phyloP scores from a whole-genome alignment of 23 tunicate genomes.

The Styela clava region DNA sequence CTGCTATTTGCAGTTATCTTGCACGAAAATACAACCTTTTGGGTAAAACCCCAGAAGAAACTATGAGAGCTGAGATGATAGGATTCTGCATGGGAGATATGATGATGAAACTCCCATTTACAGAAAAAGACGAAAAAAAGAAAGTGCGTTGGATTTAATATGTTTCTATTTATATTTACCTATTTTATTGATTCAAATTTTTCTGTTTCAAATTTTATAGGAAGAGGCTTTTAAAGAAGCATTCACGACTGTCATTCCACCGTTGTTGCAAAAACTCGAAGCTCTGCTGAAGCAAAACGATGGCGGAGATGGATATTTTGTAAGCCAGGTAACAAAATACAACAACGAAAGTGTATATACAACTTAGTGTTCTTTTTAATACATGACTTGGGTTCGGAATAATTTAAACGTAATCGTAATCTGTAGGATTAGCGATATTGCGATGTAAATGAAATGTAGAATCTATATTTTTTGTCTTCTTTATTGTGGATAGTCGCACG shows the following conservation, averaged over 20 bases:
- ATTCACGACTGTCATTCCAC: neutral
- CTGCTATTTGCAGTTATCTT: neutral
- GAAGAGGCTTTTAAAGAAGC: neutral
- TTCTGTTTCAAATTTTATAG: neutral
- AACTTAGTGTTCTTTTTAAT: too few species aligned
- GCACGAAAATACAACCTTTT: neutral
- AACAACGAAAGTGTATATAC: too few species aligned
- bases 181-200: neutral
- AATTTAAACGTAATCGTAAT: too few species aligned
- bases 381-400: too few species aligned
- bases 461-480: too few species aligned
- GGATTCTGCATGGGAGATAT: neutral
- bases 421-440: too few species aligned
- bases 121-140: neutral
- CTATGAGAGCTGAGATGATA: slow-evolving; percentile 1
- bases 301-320: slow-evolving; percentile 3
- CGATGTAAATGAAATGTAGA: too few species aligned
- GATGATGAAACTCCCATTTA: neutral
- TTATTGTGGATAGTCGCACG: too few species aligned
- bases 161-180: too few species aligned
- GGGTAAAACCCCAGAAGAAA: neutral
- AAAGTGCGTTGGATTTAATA: neutral
- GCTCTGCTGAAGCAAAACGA: neutral
- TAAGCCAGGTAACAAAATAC: slow-evolving; percentile 10
- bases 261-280: slow-evolving; percentile 1